These are phyloP conservation scores for Pristis pectinata DNA, from an alignment of 2,797 vertebrate species.

Conservation along the genomic window DNA sequence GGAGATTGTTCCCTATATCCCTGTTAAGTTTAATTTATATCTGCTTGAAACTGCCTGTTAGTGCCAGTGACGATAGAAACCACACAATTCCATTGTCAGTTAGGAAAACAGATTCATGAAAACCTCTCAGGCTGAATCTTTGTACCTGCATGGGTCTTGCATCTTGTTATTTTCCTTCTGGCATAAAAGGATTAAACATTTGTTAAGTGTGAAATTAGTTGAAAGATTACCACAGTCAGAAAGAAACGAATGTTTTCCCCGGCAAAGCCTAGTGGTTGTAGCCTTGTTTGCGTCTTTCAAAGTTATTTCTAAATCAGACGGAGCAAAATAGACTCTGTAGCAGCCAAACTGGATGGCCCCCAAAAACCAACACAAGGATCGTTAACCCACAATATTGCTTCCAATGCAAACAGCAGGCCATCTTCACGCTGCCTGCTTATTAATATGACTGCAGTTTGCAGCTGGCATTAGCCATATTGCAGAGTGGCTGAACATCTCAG, in stretches of 20 bases:
- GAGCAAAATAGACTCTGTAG: neutral
- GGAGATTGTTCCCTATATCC: neutral
- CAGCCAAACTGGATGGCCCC: too few species aligned
- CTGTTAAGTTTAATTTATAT: neutral
- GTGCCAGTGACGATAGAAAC: neutral
- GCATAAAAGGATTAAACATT: conserved; percentile 61
- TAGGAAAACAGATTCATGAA: neutral
- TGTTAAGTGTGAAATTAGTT: neutral
- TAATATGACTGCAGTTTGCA: too few species aligned
- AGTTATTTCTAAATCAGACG: neutral
- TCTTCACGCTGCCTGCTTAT: too few species aligned
- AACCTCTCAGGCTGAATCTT: neutral
- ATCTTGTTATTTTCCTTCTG: neutral
- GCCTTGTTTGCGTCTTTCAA: neutral
- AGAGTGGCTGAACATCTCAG: too few species aligned
- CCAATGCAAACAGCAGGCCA: too few species aligned
- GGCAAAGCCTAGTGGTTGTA: neutral
- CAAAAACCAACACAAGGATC: too few species aligned
- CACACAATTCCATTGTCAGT: neutral
- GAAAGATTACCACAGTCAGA: neutral
- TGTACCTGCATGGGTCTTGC: neutral
- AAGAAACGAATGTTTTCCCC: neutral
- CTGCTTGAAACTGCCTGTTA: neutral
- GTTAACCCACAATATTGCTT: too few species aligned
- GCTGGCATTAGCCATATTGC: too few species aligned